phyloP scores from a whole-genome alignment of 2,113 vertebrate genomes.

The Pachyramphus minor region DNA sequence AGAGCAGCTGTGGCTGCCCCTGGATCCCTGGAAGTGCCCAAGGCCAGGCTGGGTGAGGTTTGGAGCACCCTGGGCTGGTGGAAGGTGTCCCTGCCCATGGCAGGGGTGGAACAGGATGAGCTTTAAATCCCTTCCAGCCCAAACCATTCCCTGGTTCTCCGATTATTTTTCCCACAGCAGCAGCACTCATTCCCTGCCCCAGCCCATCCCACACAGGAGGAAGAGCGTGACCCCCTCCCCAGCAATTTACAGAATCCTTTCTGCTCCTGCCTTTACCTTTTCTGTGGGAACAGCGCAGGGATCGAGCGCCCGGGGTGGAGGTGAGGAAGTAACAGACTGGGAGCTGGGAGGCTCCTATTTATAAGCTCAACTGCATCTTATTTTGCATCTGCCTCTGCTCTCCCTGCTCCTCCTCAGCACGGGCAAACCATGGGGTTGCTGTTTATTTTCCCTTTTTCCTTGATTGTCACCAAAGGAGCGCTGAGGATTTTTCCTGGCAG shows the following conservation, averaged over 20 bases:
- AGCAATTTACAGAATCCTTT: background rate
- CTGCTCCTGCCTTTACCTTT: background rate
- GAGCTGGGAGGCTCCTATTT: conserved; percentile 49
- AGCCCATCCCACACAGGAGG: background rate
- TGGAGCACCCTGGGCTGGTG: fast-evolving
- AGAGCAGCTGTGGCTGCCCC: background rate
- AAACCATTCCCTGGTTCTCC: background rate
- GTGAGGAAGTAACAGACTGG: background rate
- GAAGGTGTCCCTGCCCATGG: background rate
- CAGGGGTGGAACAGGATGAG: background rate
- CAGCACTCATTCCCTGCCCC: background rate
- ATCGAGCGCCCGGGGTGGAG: background rate
- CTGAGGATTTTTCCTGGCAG: conserved; percentile 47
- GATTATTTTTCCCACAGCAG: background rate
- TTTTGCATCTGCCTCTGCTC: conserved; percentile 58
- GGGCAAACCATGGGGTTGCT: conserved; percentile 2
- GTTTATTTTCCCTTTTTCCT: background rate
- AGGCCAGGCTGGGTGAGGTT: fast-evolving
- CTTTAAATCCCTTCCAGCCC: background rate
- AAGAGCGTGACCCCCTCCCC: background rate
- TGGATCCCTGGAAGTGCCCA: background rate
- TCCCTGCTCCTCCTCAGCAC: background rate
- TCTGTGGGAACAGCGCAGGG: fast-evolving
- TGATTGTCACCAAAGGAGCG: conserved; percentile 7
- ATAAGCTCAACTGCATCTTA: conserved; percentile 20